Evolutionary conservation across 2,797 vertebrate genomes (phyloP).

Genomic region (Lemur catta): DNA sequence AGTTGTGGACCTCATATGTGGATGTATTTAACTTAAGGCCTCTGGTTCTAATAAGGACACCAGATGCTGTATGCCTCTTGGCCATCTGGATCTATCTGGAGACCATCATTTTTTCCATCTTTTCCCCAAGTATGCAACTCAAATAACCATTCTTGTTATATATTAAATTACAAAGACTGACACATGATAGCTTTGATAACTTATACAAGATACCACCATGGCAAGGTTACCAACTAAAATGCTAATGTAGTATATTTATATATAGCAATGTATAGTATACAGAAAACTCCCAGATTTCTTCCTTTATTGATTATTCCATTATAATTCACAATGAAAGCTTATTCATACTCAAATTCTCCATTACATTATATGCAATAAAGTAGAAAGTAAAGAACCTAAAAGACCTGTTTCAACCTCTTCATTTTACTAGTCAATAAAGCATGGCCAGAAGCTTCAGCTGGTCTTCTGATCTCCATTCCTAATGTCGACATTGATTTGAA

Average conservation of each 20-base stretch:
- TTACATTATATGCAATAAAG: not conserved
- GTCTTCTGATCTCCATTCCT: not conserved
- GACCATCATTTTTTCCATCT: not conserved
- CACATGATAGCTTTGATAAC: not conserved
- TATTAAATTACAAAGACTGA: not conserved
- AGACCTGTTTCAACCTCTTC: not conserved
- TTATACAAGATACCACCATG: not conserved
- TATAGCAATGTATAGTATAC: not conserved
- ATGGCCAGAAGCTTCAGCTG: not conserved
- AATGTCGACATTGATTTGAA: not conserved
- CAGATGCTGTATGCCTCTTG: conserved; percentile 11
- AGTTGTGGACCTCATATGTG: not conserved
- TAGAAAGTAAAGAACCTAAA: not conserved
- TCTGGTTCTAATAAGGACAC: conserved; percentile 30
- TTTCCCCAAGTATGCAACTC: not conserved
- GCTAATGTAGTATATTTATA: not conserved
- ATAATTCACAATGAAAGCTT: not conserved
- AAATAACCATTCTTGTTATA: not conserved
- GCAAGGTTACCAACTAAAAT: not conserved
- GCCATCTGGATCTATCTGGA: not conserved
- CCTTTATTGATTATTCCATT: not conserved
- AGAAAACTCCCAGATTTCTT: not conserved
- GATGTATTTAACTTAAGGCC: not conserved
- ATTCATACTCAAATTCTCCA: not conserved
- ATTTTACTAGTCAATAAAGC: conserved; percentile 9